Percentiles rank a stretch among this genome's conserved stretches.
These are phyloP conservation scores for Falco concolor DNA, from an alignment of 2,797 vertebrate genomes.

Conservation along the genomic window DNA sequence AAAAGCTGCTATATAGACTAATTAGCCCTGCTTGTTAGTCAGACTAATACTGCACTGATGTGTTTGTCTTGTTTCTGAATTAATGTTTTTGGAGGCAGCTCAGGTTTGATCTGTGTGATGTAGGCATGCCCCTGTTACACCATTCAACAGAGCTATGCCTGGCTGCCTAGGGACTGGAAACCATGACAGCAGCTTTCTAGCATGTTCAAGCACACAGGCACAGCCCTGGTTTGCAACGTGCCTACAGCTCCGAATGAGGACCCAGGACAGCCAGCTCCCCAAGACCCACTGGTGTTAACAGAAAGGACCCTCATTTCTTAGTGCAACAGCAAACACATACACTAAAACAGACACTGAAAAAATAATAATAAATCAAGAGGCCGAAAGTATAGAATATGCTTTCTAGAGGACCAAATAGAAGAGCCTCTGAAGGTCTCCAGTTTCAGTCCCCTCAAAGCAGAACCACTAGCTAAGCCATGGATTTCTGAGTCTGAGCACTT, in stretches of 20 bases:
- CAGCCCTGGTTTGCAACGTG: background rate
- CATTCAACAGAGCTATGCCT: background rate
- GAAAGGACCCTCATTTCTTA: background rate
- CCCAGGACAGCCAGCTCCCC: background rate
- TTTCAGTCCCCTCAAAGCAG: background rate
- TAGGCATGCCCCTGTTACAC: background rate
- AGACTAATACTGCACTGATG: background rate
- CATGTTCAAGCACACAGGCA: background rate
- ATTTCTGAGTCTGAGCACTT: background rate
- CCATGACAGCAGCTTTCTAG: background rate
- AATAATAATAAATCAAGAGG: fast-evolving
- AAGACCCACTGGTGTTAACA: background rate
- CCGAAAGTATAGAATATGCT: background rate
- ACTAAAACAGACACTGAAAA: background rate
- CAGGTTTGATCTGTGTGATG: background rate
- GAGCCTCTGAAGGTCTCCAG: background rate
- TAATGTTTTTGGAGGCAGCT: background rate
- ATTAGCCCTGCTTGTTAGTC: slow-evolving; percentile 6
- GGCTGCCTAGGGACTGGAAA: background rate
- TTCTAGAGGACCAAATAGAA: background rate
- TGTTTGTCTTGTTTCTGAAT: background rate
- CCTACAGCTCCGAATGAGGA: background rate
- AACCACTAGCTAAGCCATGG: background rate
- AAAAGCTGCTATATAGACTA: background rate
- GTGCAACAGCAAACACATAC: background rate